phyloP scores from a whole-genome alignment of 1,140 invertebrate species.

The Heliconius hewitsoni region DNA sequence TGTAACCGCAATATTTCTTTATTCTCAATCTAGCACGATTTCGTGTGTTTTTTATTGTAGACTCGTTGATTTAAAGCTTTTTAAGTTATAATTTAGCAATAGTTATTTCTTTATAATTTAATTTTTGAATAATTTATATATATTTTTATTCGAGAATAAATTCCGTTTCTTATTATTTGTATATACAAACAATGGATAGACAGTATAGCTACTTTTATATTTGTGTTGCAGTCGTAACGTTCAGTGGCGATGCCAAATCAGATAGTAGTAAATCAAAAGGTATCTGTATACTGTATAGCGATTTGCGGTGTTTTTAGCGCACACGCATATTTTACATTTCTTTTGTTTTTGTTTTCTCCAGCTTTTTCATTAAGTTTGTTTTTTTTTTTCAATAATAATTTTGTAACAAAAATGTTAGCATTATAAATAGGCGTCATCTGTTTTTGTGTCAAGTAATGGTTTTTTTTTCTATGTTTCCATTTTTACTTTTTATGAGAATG shows the following conservation, averaged over 20 bases:
- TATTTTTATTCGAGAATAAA: neutral
- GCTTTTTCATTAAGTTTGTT: neutral
- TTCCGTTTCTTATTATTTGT: too few relatives aligned
- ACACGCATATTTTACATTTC: slow-evolving; percentile 2
- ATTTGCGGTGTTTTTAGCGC: slow-evolving; percentile 22
- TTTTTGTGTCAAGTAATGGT: neutral
- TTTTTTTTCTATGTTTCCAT: too few relatives aligned
- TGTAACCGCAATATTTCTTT: neutral
- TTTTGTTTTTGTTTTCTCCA: neutral
- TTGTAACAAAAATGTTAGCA: neutral
- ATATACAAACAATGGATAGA: too few relatives aligned
- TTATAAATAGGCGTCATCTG: neutral
- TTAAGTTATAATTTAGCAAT: neutral
- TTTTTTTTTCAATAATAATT: neutral
- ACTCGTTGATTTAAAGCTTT: neutral
- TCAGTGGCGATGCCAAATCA: slow-evolving; percentile 47
- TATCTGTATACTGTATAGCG: slow-evolving; percentile 36
- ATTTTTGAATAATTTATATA: neutral
- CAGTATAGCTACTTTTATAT: slow-evolving; percentile 12
- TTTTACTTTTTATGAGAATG: too few relatives aligned
- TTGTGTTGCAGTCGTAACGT: slow-evolving; percentile 55
- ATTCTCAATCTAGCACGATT: neutral
- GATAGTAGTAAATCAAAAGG: slow-evolving; percentile 47
- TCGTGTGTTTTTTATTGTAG: neutral
- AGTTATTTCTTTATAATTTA: neutral